Conservation (phyloP, 1,140 invertebrate genomes). For the Harlomillsia oculata region DNA sequence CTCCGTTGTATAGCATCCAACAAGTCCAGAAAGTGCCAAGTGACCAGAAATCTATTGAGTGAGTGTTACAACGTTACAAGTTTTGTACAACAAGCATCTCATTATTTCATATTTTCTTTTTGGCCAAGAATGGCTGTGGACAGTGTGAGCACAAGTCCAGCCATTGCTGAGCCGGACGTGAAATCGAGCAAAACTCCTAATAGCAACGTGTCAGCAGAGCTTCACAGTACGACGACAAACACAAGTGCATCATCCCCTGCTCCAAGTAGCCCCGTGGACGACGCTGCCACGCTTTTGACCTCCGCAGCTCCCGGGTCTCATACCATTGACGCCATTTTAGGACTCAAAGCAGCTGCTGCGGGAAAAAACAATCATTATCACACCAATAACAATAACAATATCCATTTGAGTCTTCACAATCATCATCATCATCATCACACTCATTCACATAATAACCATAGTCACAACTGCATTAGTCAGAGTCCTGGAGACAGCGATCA, state of each 20-base stretch:
- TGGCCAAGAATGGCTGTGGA: conserved; percentile 30
- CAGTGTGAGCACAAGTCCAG: conserved; percentile 15
- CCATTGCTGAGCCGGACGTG: conserved; percentile 23
- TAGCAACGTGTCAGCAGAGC: background rate
- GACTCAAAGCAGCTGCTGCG: conserved; percentile 19
- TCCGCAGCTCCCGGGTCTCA: conserved; percentile 7
- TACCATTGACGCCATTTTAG: conserved; percentile 32
- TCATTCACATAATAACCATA: conserved; percentile 4
- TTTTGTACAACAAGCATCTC: no score
- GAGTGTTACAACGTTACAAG: no score
- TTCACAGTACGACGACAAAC: background rate
- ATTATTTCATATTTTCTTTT: no score
- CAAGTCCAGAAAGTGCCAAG: no score
- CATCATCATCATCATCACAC: background rate
- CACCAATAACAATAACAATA: background rate
- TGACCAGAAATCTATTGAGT: no score
- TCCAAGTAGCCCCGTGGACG: background rate
- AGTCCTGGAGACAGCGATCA: background rate
- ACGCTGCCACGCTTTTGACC: no score
- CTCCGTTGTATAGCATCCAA: no score
- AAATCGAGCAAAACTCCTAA: conserved; percentile 7
- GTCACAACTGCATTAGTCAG: conserved; percentile 12
- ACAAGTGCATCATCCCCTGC: background rate
- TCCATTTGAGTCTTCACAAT: conserved; percentile 9
- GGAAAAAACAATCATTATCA: conserved; percentile 1